Evolutionary conservation across 2,113 vertebrate species (phyloP).

Genomic region (Megalops atlanticus): DNA sequence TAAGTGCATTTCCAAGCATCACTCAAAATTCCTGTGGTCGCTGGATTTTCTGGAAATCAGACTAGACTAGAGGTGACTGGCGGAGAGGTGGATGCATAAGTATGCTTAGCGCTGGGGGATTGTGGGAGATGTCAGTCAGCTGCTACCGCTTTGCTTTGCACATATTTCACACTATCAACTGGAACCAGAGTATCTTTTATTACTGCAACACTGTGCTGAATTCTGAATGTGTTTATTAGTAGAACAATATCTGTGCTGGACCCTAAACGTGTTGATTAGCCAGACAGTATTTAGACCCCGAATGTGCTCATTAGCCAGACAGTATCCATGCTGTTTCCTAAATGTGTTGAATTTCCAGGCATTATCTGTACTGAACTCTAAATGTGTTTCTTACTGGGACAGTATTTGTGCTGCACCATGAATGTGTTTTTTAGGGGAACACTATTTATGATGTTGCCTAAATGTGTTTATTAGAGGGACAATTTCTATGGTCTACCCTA

Average conservation of each 20-base stretch:
- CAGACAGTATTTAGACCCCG: too few relatives aligned
- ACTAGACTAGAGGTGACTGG: background rate
- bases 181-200: too few relatives aligned
- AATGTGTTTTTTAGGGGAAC: background rate
- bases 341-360: too few relatives aligned
- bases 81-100: background rate
- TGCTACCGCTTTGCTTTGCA: too few relatives aligned
- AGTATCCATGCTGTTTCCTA: too few relatives aligned
- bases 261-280: background rate
- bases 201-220: background rate
- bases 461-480: background rate
- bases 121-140: too few relatives aligned
- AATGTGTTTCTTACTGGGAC: background rate
- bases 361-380: background rate
- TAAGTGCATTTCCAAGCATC: background rate
- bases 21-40: conserved; percentile 5
- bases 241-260: background rate
- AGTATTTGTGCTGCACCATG: background rate
- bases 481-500: too few relatives aligned
- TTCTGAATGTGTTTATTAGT: background rate
- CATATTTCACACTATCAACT: too few relatives aligned
- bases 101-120: background rate
- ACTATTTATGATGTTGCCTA: too few relatives aligned
- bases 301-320: too few relatives aligned
- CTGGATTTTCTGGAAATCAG: too few relatives aligned